These are phyloP conservation scores for Cyrtorhinus lividipennis DNA, from an alignment of 1,140 invertebrate genomes.

Conservation along the genomic window DNA sequence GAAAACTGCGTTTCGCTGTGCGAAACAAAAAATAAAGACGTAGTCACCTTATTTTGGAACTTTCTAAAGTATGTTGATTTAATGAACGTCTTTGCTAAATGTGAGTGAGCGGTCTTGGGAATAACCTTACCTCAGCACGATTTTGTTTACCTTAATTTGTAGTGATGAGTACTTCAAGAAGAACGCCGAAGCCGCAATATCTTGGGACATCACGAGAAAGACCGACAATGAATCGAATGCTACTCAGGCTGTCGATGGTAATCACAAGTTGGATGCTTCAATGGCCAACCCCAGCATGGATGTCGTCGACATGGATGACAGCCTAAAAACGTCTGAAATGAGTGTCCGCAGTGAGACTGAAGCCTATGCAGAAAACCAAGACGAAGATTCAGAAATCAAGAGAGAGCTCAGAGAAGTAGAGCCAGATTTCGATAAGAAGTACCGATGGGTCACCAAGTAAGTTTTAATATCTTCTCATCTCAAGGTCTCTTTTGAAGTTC, in stretches of 20 bases:
- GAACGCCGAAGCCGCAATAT: constrained; percentile 34
- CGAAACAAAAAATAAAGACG: constrained; percentile 61
- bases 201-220: constrained; percentile 34
- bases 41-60: constrained; percentile 59
- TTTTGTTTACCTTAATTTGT: too few species aligned
- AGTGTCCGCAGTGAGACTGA: constrained; percentile 14
- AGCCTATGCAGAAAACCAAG: constrained; percentile 22
- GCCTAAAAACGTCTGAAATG: not conserved
- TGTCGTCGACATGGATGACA: not conserved
- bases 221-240: constrained; percentile 6
- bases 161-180: constrained; percentile 35
- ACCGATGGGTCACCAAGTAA: constrained; percentile 16
- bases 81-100: not conserved
- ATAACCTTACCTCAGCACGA: too few species aligned
- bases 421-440: constrained; percentile 13
- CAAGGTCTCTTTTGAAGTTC: not conserved
- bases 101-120: too few species aligned
- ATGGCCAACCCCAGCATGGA: not conserved
- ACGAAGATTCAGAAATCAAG: constrained; percentile 30
- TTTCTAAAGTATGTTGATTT: constrained; percentile 48
- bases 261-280: not conserved
- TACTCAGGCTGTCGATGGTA: not conserved
- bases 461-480: not conserved
- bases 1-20: constrained; percentile 50
- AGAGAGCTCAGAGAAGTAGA: constrained; percentile 23